Evolutionary conservation across 2,113 vertebrate species (phyloP).

Genomic region (Gambusia holbrooki): DNA sequence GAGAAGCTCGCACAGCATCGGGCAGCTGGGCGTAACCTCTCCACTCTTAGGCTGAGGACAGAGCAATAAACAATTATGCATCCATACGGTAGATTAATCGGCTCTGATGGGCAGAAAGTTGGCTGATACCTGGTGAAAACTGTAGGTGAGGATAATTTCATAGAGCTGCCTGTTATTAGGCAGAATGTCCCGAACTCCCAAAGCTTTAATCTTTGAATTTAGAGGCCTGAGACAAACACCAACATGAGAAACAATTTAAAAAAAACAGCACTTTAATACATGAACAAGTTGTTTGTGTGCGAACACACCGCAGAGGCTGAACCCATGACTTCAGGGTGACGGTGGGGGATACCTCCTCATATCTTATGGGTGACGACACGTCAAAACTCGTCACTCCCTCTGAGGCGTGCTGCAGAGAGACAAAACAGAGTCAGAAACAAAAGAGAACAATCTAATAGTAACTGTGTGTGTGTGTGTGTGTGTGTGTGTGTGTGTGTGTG

Average conservation of each 20-base stretch:
- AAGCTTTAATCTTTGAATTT: slow-evolving; percentile 91
- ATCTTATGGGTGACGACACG: slow-evolving; percentile 89
- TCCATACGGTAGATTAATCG: background rate
- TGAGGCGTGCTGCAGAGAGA: slow-evolving; percentile 86
- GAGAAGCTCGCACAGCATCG: slow-evolving; percentile 91
- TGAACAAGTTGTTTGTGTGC: background rate
- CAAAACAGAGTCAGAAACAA: slow-evolving; percentile 15
- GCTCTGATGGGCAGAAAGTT: background rate
- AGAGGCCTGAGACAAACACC: slow-evolving; percentile 81
- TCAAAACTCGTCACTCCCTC: slow-evolving; percentile 94
- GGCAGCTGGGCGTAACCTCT: slow-evolving; percentile 97
- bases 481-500: too few species aligned
- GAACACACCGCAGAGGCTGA: slow-evolving; percentile 89
- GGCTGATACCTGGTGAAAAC: slow-evolving; percentile 89
- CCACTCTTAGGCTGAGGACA: slow-evolving; percentile 91
- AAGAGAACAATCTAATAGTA: background rate
- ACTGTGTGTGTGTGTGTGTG: background rate
- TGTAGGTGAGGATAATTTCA: slow-evolving; percentile 94
- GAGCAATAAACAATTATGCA: slow-evolving; percentile 17
- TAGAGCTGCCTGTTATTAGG: slow-evolving; percentile 96
- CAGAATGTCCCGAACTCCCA: slow-evolving; percentile 90
- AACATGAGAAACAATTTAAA: background rate
- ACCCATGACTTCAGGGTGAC: slow-evolving; percentile 98
- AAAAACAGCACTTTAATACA: background rate
- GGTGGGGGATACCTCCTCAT: slow-evolving; percentile 92